Conservation (phyloP, 2,797 vertebrate genomes). For the Sebastes wilsoni region DNA sequence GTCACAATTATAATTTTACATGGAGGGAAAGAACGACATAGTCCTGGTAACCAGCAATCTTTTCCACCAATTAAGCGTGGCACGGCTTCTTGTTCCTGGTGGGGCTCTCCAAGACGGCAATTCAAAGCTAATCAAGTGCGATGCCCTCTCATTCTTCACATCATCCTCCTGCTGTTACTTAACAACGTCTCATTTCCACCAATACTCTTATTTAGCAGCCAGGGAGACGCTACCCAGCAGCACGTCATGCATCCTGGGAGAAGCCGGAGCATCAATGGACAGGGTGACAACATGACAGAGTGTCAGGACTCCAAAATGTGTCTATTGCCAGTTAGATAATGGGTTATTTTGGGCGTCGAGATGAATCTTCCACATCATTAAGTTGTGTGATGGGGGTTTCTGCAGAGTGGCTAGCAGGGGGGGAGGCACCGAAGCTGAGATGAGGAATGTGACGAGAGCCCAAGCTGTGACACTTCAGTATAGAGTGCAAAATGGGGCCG, state of each 20-base stretch:
- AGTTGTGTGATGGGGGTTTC: constrained; percentile 56
- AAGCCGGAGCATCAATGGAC: constrained; percentile 10
- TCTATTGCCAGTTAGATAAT: constrained; percentile 66
- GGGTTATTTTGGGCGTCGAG: constrained; percentile 62
- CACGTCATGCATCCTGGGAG: constrained; percentile 31
- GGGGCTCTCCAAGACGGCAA: constrained; percentile 34
- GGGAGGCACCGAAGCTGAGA: constrained; percentile 45
- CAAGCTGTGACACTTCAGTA: constrained; percentile 56
- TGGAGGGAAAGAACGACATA: neutral
- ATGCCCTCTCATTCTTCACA: constrained; percentile 47
- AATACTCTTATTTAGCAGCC: constrained; percentile 41
- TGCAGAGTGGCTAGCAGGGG: constrained; percentile 46
- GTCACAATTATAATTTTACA: constrained; percentile 5
- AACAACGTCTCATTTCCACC: constrained; percentile 43
- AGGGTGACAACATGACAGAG: constrained; percentile 64
- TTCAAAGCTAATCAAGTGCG: constrained; percentile 60
- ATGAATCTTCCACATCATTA: constrained; percentile 76
- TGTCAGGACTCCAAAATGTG: constrained; percentile 44
- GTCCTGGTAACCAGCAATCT: constrained; percentile 8
- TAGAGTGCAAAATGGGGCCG: constrained; percentile 29
- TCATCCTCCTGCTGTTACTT: constrained; percentile 44
- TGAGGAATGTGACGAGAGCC: constrained; percentile 51
- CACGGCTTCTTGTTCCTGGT: constrained; percentile 4
- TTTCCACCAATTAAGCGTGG: constrained; percentile 40
- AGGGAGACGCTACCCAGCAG: constrained; percentile 24